Percentiles rank a stretch among this genome's conserved stretches.
Conservation (phyloP, 2,888 invertebrate species). For the Griposia aprilina region DNA sequence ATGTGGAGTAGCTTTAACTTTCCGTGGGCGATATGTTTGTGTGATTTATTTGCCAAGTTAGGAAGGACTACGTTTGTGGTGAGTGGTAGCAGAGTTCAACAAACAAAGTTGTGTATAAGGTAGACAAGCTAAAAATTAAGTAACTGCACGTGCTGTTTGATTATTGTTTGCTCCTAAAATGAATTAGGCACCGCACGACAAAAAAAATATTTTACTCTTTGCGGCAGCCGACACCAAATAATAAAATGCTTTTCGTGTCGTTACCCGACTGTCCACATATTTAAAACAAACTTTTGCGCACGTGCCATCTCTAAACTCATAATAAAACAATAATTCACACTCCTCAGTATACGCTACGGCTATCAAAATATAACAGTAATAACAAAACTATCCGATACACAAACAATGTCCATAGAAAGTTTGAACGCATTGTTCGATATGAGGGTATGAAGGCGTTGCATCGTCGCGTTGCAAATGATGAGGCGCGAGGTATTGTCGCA, state of each 20-base stretch:
- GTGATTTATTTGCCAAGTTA: background rate
- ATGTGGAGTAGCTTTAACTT: constrained; percentile 15
- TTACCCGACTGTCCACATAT: background rate
- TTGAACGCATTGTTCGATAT: constrained; percentile 68
- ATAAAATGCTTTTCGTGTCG: background rate
- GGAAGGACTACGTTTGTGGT: background rate
- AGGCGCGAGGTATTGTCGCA: constrained; percentile 88
- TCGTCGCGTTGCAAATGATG: constrained; percentile 80
- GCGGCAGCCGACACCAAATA: background rate
- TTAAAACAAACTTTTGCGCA: background rate
- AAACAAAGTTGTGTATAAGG: background rate
- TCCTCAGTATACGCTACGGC: background rate
- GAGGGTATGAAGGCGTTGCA: constrained; percentile 67
- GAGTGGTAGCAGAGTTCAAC: background rate
- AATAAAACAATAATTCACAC: constrained; percentile 14
- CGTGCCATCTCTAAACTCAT: background rate
- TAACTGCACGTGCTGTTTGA: background rate
- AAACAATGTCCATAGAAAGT: constrained; percentile 67
- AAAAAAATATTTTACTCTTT: background rate
- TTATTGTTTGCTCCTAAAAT: background rate
- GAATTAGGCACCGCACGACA: too few relatives aligned
- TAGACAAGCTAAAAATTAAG: background rate
- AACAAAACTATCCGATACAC: constrained; percentile 56
- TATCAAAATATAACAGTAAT: constrained; percentile 41
- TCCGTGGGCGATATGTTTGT: background rate